A percentile compares a stretch with the other conserved stretches of the same genome.
Conservation (phyloP, 1,140 invertebrate species). For the Anadara kagoshimensis region DNA sequence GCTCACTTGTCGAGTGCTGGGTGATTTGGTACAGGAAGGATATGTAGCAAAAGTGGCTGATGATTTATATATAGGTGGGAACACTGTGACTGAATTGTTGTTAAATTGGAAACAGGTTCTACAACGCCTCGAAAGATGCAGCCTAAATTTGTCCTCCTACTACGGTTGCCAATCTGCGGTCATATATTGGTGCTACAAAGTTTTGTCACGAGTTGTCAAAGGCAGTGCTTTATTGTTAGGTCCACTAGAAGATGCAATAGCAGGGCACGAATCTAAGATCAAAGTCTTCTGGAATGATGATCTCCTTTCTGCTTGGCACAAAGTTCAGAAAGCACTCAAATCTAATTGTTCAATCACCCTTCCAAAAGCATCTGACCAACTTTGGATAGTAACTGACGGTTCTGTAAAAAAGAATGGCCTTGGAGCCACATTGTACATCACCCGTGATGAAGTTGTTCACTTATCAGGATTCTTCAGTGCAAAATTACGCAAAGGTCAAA, state of each 20-base stretch:
- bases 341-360: slow-evolving; percentile 1
- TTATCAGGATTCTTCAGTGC: no score
- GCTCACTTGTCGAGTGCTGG: slow-evolving; percentile 46
- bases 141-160: slow-evolving; percentile 30
- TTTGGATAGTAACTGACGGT: slow-evolving; percentile 54
- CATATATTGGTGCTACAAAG: slow-evolving; percentile 46
- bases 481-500: slow-evolving; percentile 27
- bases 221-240: neutral
- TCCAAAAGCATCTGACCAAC: slow-evolving; percentile 18
- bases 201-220: slow-evolving; percentile 28
- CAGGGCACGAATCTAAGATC: slow-evolving; percentile 22
- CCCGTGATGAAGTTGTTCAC: slow-evolving; percentile 6
- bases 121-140: slow-evolving; percentile 14
- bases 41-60: slow-evolving; percentile 35
- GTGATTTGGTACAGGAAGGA: slow-evolving; percentile 45
- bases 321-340: slow-evolving; percentile 6
- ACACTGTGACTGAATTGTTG: slow-evolving; percentile 27
- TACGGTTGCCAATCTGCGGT: slow-evolving; percentile 27
- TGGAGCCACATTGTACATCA: slow-evolving; percentile 41
- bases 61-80: slow-evolving; percentile 36
- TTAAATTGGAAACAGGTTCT: slow-evolving; percentile 25
- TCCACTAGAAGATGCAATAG: slow-evolving; percentile 16
- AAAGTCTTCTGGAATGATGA: slow-evolving; percentile 29
- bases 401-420: slow-evolving; percentile 39
- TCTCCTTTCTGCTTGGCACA: slow-evolving; percentile 3